phyloP scores from a whole-genome alignment of 2,888 invertebrate species.

The Himalopsyche anomala region DNA sequence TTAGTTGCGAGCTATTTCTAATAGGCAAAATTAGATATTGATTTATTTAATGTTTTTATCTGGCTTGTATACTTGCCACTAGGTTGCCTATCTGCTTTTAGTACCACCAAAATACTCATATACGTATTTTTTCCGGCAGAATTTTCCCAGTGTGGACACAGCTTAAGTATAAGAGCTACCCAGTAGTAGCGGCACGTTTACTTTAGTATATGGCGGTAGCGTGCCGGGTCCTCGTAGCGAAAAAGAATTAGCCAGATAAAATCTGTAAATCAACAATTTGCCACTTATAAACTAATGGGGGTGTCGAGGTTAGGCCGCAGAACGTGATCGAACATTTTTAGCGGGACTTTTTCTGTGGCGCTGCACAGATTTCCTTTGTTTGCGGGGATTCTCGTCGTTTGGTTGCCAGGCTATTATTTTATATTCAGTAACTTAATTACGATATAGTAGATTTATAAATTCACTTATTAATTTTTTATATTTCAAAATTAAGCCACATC shows the following conservation, averaged over 20 bases:
- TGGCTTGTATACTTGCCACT: too few relatives aligned
- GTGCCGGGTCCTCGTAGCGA: conserved; percentile 67
- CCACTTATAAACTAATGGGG: conserved; percentile 76
- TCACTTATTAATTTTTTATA: too few relatives aligned
- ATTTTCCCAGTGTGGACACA: conserved; percentile 39
- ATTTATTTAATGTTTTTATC: too few relatives aligned
- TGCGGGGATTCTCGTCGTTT: conserved; percentile 56
- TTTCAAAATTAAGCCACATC: too few relatives aligned
- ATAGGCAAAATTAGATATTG: too few relatives aligned
- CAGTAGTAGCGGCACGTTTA: conserved; percentile 21
- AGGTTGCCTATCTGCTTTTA: too few relatives aligned
- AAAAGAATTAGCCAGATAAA: conserved; percentile 68
- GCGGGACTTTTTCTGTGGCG: conserved; percentile 66
- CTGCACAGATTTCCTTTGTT: conserved; percentile 63
- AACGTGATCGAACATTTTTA: conserved; percentile 66
- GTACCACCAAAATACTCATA: not conserved
- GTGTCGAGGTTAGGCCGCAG: conserved; percentile 68
- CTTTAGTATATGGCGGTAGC: conserved; percentile 34
- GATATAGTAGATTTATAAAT: too few relatives aligned
- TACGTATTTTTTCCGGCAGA: not conserved
- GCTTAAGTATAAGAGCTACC: conserved; percentile 42
- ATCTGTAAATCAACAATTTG: conserved; percentile 76
- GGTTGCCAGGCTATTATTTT: conserved; percentile 53
- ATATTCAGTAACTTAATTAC: not conserved
- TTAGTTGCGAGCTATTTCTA: too few relatives aligned